Evolutionary conservation across 2,113 vertebrate genomes (phyloP).

Genomic region (Azemiops feae): DNA sequence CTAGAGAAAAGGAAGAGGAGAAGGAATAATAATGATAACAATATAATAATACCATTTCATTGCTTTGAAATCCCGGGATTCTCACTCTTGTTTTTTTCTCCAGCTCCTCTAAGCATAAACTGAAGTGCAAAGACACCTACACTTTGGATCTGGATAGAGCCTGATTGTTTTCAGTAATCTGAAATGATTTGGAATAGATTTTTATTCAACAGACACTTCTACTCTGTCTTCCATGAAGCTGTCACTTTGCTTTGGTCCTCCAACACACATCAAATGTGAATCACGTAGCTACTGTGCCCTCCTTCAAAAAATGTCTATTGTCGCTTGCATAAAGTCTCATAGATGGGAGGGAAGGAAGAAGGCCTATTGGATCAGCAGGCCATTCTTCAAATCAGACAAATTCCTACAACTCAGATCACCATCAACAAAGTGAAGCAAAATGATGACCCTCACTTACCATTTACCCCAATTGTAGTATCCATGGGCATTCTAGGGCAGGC

Average conservation of each 20-base stretch:
- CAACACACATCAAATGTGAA: background rate
- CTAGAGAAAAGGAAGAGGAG: background rate
- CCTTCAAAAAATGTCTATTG: background rate
- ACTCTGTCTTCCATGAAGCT: background rate
- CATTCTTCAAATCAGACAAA: background rate
- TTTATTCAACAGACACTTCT: background rate
- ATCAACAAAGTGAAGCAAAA: background rate
- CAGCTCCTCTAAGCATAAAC: background rate
- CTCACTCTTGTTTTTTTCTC: background rate
- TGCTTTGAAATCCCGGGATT: background rate
- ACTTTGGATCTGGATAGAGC: background rate
- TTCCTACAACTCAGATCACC: background rate
- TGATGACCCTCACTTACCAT: background rate
- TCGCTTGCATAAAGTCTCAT: background rate
- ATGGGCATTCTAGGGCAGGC: background rate
- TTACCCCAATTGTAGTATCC: background rate
- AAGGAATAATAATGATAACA: background rate
- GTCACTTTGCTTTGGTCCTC: background rate
- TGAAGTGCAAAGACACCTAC: background rate
- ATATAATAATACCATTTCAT: background rate
- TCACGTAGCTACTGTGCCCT: background rate
- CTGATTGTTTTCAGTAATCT: background rate
- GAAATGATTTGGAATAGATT: background rate
- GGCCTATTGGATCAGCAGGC: background rate
- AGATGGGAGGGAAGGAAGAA: background rate